Percentiles rank a stretch among this genome's conserved stretches.
Conservation (phyloP, 1,140 invertebrate genomes). For the Heliconius himera region DNA sequence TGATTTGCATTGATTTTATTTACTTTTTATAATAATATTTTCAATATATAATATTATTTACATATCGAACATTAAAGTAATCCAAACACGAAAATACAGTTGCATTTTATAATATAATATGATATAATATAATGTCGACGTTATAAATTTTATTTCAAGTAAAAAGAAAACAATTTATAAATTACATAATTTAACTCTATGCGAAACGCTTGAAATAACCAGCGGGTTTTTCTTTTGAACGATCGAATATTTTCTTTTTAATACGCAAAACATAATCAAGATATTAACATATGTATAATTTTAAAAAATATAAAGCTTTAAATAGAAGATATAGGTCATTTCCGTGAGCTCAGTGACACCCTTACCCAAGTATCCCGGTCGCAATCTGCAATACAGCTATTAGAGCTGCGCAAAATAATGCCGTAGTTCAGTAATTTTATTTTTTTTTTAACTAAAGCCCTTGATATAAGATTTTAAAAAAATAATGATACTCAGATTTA, state of each 20-base stretch:
- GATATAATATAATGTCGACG: too few species aligned
- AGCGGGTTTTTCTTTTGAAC: neutral
- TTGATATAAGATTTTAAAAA: neutral
- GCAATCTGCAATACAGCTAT: slow-evolving; percentile 50
- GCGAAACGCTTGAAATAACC: too few species aligned
- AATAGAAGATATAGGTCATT: slow-evolving; percentile 72
- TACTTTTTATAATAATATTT: too few species aligned
- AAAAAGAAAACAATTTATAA: too few species aligned
- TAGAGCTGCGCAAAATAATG: slow-evolving; percentile 63
- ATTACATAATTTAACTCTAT: too few species aligned
- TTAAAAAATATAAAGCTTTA: slow-evolving; percentile 41
- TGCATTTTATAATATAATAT: too few species aligned
- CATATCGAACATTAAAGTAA: too few species aligned
- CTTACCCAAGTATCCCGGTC: slow-evolving; percentile 53
- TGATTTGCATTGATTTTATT: too few species aligned
- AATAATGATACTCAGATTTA: neutral
- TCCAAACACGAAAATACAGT: too few species aligned
- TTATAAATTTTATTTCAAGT: too few species aligned
- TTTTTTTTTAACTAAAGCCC: neutral
- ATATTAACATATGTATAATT: neutral
- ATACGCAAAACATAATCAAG: neutral
- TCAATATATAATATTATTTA: too few species aligned
- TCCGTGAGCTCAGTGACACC: slow-evolving; percentile 61
- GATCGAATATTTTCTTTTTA: neutral
- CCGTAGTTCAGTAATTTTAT: slow-evolving; percentile 13